Conservation (phyloP, 2,797 vertebrate species). For the Chelon auratus region DNA sequence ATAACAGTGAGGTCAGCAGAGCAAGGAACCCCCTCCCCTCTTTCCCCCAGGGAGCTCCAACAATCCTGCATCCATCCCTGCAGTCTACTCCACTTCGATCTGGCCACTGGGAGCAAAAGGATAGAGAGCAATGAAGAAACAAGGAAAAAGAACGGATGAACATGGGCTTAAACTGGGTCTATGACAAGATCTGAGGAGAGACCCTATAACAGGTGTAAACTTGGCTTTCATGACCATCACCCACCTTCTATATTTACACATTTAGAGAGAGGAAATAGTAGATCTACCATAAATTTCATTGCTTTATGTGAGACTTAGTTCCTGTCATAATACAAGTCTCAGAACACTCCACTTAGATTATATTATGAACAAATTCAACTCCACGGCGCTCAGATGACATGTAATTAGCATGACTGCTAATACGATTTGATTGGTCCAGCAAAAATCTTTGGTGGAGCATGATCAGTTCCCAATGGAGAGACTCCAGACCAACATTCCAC, state of each 20-base stretch:
- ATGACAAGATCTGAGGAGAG: not conserved
- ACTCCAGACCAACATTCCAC: too few species aligned
- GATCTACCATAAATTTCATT: not conserved
- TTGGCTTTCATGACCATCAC: not conserved
- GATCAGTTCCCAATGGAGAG: too few species aligned
- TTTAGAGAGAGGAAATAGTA: too few species aligned
- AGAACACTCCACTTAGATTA: too few species aligned
- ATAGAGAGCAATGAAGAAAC: not conserved
- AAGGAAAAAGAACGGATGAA: not conserved
- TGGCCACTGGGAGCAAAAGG: conserved; percentile 12
- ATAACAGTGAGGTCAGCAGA: conserved; percentile 90
- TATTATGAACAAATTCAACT: too few species aligned
- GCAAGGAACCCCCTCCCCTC: conserved; percentile 57
- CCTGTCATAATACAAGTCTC: too few species aligned
- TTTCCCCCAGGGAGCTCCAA: conserved; percentile 61
- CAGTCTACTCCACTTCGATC: conserved; percentile 6
- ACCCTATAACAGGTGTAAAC: not conserved
- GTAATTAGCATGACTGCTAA: too few species aligned
- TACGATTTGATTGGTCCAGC: too few species aligned
- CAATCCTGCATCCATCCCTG: conserved; percentile 39
- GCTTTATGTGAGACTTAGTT: not conserved
- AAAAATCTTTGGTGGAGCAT: too few species aligned
- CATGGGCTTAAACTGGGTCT: conserved; percentile 1
- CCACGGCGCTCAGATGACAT: too few species aligned
- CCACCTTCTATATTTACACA: not conserved